Percentiles rank a stretch among this genome's conserved stretches.
Evolutionary conservation across 2,797 vertebrate species (phyloP).

Genomic region (Hozukius guyotensis): DNA sequence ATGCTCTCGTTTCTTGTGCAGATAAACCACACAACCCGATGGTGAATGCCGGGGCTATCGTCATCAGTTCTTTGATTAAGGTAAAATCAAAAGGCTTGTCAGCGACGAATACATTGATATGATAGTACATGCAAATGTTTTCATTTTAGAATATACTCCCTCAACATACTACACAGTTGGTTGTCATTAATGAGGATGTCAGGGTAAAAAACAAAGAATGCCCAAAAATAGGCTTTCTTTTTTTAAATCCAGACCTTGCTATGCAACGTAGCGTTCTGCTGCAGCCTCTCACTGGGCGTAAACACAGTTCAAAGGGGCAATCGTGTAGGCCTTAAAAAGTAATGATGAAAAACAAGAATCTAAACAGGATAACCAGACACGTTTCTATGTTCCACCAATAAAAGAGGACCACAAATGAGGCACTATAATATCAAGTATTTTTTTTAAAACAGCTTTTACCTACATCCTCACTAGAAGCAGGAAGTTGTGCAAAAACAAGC

Average conservation of each 20-base stretch:
- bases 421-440: not conserved
- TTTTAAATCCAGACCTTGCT: not conserved
- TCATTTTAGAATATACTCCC: not conserved
- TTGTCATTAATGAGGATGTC: slow-evolving; percentile 3
- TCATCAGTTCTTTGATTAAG: slow-evolving; percentile 91
- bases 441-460: not conserved
- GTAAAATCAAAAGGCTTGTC: slow-evolving; percentile 67
- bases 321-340: not conserved
- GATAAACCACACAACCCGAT: slow-evolving; percentile 94
- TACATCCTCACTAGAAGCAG: not conserved
- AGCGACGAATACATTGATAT: not conserved
- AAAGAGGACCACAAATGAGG: not conserved
- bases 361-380: not conserved
- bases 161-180: not conserved
- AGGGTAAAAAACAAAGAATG: not conserved
- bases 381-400: not conserved
- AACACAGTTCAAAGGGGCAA: not conserved
- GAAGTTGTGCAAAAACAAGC: not conserved
- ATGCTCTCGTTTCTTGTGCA: slow-evolving; percentile 64
- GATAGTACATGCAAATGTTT: not conserved
- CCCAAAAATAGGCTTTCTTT: not conserved
- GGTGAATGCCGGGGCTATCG: slow-evolving; percentile 94
- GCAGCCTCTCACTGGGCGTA: not conserved
- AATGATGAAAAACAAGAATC: not conserved
- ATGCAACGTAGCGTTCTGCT: not conserved